These are phyloP conservation scores for Rhyacophila evoluta DNA, from an alignment of 2,888 invertebrate genomes.

Conservation along the genomic window DNA sequence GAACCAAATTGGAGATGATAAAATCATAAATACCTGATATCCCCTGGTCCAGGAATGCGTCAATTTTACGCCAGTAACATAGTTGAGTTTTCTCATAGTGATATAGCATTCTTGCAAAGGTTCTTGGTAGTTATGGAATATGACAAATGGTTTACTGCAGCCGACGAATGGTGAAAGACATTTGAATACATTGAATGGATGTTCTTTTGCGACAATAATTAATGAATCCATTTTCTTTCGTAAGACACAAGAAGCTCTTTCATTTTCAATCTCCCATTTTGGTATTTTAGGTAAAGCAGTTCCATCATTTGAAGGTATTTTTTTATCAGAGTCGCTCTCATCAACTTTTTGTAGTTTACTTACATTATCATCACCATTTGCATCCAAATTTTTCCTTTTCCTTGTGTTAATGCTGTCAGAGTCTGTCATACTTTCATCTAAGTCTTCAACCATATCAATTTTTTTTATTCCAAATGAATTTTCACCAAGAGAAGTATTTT, in stretches of 20 bases:
- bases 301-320: conserved; percentile 51
- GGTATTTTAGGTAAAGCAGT: conserved; percentile 66
- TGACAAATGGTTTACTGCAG: conserved; percentile 85
- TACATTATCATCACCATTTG: conserved; percentile 43
- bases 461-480: conserved; percentile 55
- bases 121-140: conserved; percentile 85
- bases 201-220: conserved; percentile 85
- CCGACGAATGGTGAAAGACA: conserved; percentile 82
- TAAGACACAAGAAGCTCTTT: conserved; percentile 74
- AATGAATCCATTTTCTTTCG: conserved; percentile 79
- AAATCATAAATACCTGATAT: conserved; percentile 83
- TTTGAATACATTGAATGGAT: conserved; percentile 84
- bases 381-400: conserved; percentile 58
- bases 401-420: conserved; percentile 42
- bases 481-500: conserved; percentile 31
- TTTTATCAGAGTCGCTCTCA: conserved; percentile 59
- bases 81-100: conserved; percentile 78
- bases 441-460: conserved; percentile 34
- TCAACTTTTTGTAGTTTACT: conserved; percentile 52
- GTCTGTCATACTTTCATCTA: conserved; percentile 45
- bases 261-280: conserved; percentile 79
- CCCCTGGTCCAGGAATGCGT: conserved; percentile 89
- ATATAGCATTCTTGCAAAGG: conserved; percentile 87
- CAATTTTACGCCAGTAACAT: conserved; percentile 82
- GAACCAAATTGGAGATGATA: too few relatives aligned